Evolutionary conservation across 2,797 vertebrate species (phyloP).

Genomic region (Galago senegalensis): DNA sequence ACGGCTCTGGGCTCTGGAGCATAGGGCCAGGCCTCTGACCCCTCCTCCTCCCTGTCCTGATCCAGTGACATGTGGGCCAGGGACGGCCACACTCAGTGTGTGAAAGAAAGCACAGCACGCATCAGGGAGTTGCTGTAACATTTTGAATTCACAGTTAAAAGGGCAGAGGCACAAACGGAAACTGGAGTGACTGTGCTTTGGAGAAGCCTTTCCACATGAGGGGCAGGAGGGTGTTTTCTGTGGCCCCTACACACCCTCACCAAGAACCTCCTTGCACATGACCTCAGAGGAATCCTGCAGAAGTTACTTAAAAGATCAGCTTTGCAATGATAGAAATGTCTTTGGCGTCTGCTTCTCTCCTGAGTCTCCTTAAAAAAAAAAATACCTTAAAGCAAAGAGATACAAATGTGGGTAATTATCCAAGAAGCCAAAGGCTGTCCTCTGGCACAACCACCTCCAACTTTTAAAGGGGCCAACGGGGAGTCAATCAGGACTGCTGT

Average conservation of each 20-base stretch:
- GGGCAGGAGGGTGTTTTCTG: accelerated
- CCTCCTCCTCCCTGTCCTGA: not conserved
- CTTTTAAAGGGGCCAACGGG: conserved; percentile 53
- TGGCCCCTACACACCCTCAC: accelerated
- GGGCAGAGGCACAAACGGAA: not conserved
- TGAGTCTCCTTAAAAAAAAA: conserved; percentile 43
- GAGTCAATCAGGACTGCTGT: conserved; percentile 14
- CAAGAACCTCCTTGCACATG: accelerated
- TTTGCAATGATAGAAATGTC: conserved; percentile 21
- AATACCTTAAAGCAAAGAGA: conserved; percentile 63
- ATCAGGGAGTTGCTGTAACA: accelerated
- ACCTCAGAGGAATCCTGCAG: not conserved
- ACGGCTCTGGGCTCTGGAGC: not conserved
- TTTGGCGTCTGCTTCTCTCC: conserved; percentile 63
- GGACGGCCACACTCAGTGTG: accelerated
- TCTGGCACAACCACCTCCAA: conserved; percentile 61
- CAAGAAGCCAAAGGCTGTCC: conserved; percentile 64
- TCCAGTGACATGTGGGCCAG: accelerated
- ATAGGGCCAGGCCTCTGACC: not conserved
- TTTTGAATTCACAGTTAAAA: accelerated
- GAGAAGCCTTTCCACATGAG: not conserved
- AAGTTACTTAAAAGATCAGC: not conserved
- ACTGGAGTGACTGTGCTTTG: accelerated
- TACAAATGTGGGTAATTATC: conserved; percentile 64
- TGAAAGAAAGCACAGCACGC: accelerated